Conservation (phyloP, 2,888 invertebrate genomes). For the Sepiola atlantica region DNA sequence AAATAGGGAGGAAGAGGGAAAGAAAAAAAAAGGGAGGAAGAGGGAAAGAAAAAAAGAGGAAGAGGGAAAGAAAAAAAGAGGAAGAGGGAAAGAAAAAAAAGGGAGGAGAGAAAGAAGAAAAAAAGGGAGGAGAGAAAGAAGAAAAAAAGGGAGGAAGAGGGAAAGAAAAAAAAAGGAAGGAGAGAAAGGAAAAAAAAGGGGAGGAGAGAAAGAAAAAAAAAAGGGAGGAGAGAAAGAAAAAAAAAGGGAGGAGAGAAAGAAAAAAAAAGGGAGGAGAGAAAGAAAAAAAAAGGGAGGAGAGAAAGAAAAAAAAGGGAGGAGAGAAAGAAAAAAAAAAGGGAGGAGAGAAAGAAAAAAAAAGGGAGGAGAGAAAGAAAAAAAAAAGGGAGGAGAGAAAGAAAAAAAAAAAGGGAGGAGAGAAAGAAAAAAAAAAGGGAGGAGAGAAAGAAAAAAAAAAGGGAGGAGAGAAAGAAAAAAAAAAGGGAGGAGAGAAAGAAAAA, state of each 20-base stretch:
- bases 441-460: background rate
- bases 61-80: background rate
- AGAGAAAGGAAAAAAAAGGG: too few relatives aligned
- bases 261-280: background rate
- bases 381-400: background rate
- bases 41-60: too few relatives aligned
- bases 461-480: background rate
- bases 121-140: background rate
- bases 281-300: background rate
- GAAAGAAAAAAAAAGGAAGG: background rate
- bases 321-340: background rate
- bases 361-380: background rate
- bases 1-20: background rate
- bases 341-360: background rate
- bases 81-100: background rate
- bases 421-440: background rate
- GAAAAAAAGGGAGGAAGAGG: background rate
- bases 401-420: background rate
- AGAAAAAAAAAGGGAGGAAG: too few relatives aligned
- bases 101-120: background rate
- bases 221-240: too few relatives aligned
- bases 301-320: background rate
- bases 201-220: background rate
- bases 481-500: background rate
- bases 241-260: too few relatives aligned